Evolutionary conservation across 2,113 vertebrate species (phyloP).

Genomic region (Apteryx owenii): DNA sequence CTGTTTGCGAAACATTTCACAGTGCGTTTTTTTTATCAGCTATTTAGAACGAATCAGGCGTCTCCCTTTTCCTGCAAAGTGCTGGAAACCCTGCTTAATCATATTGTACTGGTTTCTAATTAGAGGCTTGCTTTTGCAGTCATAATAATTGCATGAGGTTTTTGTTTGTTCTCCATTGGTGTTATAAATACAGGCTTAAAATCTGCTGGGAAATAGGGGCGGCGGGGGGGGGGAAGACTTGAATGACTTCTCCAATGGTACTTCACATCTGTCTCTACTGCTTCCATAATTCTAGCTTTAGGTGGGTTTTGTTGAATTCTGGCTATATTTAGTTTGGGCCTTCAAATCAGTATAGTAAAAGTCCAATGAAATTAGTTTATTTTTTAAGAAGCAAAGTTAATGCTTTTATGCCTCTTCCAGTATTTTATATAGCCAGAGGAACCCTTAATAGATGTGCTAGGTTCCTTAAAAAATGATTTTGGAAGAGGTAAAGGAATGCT

Average conservation of each 20-base stretch:
- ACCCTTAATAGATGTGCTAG: background rate
- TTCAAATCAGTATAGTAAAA: background rate
- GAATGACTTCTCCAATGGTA: background rate
- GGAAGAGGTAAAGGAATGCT: background rate
- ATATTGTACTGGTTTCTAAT: background rate
- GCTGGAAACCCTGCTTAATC: background rate
- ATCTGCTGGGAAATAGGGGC: background rate
- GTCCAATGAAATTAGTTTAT: background rate
- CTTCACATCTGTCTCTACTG: background rate
- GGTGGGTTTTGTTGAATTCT: background rate
- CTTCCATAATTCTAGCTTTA: background rate
- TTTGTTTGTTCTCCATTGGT: background rate
- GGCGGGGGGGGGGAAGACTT: background rate
- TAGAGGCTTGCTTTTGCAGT: background rate
- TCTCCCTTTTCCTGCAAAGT: background rate
- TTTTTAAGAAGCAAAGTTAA: background rate
- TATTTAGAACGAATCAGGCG: background rate
- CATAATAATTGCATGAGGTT: background rate
- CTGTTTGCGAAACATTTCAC: background rate
- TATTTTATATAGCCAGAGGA: background rate
- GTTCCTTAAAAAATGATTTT: background rate
- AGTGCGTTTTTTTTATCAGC: background rate
- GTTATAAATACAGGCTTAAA: background rate
- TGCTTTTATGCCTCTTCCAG: background rate
- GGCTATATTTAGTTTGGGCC: background rate